phyloP scores from a whole-genome alignment of 2,113 vertebrate species.

The Lynx canadensis region DNA sequence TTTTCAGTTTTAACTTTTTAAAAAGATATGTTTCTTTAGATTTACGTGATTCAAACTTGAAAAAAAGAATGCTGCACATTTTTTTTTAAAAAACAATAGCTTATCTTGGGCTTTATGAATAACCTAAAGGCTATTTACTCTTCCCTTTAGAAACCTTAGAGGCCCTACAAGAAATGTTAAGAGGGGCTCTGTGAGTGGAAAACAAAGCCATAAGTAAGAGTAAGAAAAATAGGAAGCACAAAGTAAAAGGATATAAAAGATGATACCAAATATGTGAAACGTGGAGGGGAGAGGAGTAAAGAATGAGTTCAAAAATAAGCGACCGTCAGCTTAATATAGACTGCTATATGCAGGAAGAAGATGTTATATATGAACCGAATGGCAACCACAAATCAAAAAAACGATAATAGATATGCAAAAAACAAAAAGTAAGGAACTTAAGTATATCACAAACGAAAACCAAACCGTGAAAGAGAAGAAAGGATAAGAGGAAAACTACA shows the following conservation, averaged over 20 bases:
- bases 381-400: neutral
- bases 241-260: neutral
- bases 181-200: neutral
- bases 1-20: constrained; percentile 68
- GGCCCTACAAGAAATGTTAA: neutral
- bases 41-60: constrained; percentile 69
- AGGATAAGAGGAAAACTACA: neutral
- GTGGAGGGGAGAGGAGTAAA: neutral
- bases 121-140: constrained; percentile 61
- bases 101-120: constrained; percentile 60
- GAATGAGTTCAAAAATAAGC: neutral
- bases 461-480: neutral
- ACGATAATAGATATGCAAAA: neutral
- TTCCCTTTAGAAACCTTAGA: constrained; percentile 69
- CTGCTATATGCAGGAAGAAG: neutral
- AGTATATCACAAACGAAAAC: neutral
- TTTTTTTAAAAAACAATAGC: neutral
- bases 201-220: neutral
- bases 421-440: neutral
- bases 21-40: constrained; percentile 50
- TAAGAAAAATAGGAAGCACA: neutral
- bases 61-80: neutral
- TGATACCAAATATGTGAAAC: neutral
- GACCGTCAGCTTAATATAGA: neutral
- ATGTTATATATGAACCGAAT: neutral